These are phyloP conservation scores for Reticulitermes speratus DNA, from an alignment of 1,140 invertebrate species.

Conservation along the genomic window DNA sequence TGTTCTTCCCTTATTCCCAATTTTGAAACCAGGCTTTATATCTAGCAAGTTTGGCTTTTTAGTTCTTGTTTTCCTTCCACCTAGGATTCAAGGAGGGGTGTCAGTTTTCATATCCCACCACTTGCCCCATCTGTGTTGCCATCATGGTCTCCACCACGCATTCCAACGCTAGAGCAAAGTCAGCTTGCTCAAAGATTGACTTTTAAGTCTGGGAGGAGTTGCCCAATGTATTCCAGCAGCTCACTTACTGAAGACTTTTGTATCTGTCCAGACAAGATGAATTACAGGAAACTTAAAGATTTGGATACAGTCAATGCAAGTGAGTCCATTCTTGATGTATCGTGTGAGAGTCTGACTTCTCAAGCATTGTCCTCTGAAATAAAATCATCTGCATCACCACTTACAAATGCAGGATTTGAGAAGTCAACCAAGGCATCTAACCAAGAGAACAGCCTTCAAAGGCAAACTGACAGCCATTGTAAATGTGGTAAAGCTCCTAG, in stretches of 20 bases:
- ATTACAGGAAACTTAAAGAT: neutral
- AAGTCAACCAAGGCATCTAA: neutral
- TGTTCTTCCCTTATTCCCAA: too few relatives aligned
- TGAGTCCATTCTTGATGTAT: neutral
- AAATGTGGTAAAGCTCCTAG: neutral
- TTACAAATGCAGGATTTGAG: neutral
- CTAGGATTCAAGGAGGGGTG: neutral
- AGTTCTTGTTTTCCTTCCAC: neutral
- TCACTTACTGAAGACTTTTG: neutral
- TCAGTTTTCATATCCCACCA: neutral
- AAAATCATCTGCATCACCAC: neutral
- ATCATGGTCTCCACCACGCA: neutral
- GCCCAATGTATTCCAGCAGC: neutral
- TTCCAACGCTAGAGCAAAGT: neutral
- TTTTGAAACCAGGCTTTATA: too few relatives aligned
- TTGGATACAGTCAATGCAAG: neutral
- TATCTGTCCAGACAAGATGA: neutral
- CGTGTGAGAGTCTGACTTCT: neutral
- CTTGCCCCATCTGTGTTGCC: neutral
- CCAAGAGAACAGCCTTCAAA: neutral
- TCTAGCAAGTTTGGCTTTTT: too few relatives aligned
- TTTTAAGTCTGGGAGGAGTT: neutral
- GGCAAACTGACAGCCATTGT: neutral
- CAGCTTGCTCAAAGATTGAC: neutral
- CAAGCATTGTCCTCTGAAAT: neutral